phyloP scores from a whole-genome alignment of 2,113 vertebrate species.

The Hydropotes inermis region DNA sequence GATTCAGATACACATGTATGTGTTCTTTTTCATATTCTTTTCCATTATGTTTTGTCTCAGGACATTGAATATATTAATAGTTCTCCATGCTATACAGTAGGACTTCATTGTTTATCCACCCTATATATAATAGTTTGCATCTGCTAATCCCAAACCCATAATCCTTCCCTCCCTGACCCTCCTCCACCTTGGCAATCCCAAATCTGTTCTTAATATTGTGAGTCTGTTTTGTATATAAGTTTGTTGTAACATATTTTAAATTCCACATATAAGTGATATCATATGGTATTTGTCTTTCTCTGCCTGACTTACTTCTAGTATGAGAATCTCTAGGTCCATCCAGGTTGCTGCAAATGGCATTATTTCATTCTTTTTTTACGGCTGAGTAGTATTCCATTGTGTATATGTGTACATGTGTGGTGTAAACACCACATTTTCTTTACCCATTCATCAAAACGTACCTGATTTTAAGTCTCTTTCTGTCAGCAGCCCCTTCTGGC shows the following conservation, averaged over 20 bases:
- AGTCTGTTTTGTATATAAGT: neutral
- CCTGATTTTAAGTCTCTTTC: slow-evolving; percentile 82
- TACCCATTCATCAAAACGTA: slow-evolving; percentile 63
- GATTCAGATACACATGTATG: neutral
- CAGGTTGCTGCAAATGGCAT: neutral
- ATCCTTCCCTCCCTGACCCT: neutral
- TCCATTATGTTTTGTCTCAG: neutral
- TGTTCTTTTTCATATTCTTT: neutral
- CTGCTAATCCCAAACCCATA: neutral
- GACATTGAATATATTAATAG: neutral
- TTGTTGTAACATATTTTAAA: neutral
- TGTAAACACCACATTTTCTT: neutral
- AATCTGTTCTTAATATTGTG: neutral
- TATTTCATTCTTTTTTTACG: neutral
- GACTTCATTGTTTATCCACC: neutral
- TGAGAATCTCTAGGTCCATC: neutral
- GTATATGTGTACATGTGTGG: neutral
- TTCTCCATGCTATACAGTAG: neutral
- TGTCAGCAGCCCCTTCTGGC: slow-evolving; percentile 78
- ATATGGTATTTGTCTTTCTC: neutral
- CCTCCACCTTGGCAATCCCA: neutral
- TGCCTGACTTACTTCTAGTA: neutral
- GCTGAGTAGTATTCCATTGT: neutral
- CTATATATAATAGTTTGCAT: neutral
- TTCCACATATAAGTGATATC: neutral